A percentile compares a stretch with the other conserved stretches of the same genome.
These are phyloP conservation scores for Deroptyus accipitrinus DNA, from an alignment of 2,113 vertebrate genomes.

Conservation along the genomic window DNA sequence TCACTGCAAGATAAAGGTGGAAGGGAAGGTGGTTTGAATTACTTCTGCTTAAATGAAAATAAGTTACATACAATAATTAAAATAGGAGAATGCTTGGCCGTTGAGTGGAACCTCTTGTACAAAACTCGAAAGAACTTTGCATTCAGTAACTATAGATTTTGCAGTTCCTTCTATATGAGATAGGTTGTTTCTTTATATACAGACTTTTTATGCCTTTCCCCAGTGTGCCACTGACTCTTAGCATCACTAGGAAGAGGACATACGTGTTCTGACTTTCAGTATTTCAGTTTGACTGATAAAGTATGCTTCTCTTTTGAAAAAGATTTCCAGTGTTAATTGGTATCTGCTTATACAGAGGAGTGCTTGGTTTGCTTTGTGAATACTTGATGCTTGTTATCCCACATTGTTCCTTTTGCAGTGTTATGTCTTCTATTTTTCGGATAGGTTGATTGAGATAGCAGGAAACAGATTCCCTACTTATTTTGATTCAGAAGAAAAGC, in stretches of 20 bases:
- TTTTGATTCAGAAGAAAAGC: slow-evolving; percentile 76
- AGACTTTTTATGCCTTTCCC: background rate
- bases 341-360: background rate
- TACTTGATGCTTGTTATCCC: background rate
- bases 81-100: background rate
- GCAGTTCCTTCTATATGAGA: background rate
- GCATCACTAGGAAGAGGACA: background rate
- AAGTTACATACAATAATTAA: background rate
- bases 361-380: background rate
- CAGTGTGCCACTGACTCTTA: background rate
- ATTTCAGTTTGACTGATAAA: background rate
- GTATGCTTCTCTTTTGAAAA: background rate
- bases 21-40: background rate
- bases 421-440: background rate
- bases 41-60: background rate
- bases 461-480: slow-evolving; percentile 77
- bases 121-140: background rate
- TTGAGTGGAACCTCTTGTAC: background rate
- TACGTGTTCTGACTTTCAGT: background rate
- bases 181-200: background rate
- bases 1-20: background rate
- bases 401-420: background rate
- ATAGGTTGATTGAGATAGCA: slow-evolving; percentile 83
- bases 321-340: background rate
- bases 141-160: background rate